Percentiles rank a stretch among this genome's conserved stretches.
These are phyloP conservation scores for Teleogryllus oceanicus DNA, from an alignment of 2,888 invertebrate genomes.

Conservation along the genomic window DNA sequence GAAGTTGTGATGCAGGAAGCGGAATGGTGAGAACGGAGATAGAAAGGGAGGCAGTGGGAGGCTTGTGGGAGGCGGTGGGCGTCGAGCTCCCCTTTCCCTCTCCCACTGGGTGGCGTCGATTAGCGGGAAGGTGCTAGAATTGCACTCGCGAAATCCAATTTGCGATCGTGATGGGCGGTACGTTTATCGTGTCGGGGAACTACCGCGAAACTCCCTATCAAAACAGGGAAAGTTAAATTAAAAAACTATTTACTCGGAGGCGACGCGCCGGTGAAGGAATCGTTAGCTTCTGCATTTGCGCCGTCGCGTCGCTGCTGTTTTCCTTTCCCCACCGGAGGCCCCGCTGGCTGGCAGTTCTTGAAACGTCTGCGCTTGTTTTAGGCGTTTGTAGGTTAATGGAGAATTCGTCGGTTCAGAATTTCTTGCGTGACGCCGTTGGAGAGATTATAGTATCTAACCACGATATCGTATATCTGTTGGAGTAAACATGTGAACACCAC, in stretches of 20 bases:
- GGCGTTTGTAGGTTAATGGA: too few species aligned
- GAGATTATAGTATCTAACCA: too few species aligned
- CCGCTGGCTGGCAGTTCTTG: too few species aligned
- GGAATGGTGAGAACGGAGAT: background rate
- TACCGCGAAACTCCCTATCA: background rate
- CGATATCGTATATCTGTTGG: too few species aligned
- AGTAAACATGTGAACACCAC: too few species aligned
- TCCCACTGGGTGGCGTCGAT: background rate
- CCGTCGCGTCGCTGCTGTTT: too few species aligned
- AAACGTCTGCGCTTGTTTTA: too few species aligned
- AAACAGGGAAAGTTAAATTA: slow-evolving; percentile 18
- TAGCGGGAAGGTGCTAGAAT: background rate
- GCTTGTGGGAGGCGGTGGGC: background rate
- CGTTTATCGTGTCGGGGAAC: background rate
- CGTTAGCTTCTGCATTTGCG: too few species aligned
- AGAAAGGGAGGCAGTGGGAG: background rate
- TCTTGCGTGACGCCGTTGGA: too few species aligned
- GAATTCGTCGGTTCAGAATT: too few species aligned
- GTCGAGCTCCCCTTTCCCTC: background rate
- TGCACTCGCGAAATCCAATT: slow-evolving; percentile 7
- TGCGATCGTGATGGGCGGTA: background rate
- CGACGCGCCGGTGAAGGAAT: too few species aligned
- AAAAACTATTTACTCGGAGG: background rate
- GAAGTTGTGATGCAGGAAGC: background rate
- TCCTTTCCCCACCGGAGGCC: too few species aligned